Percentiles rank a stretch among this genome's conserved stretches.
Evolutionary conservation across 2,888 invertebrate genomes (phyloP).

Genomic region (Eupithecia pulchellata): DNA sequence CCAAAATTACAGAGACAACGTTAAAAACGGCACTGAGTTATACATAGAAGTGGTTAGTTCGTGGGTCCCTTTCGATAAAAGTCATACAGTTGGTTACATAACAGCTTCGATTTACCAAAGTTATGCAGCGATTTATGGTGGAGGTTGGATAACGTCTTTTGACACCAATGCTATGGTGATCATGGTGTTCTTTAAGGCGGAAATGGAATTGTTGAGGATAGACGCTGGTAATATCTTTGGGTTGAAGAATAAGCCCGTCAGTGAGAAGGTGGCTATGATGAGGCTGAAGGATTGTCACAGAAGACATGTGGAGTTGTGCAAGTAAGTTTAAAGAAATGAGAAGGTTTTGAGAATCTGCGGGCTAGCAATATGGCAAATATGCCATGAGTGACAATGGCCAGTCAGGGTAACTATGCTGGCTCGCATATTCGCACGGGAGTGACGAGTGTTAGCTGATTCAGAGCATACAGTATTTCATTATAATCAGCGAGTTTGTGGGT

Average conservation of each 20-base stretch:
- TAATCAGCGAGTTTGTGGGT: too few relatives aligned
- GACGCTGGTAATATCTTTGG: conserved; percentile 68
- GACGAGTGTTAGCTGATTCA: too few relatives aligned
- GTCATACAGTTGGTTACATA: conserved; percentile 59
- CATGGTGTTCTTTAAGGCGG: conserved; percentile 75
- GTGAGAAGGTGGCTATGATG: conserved; percentile 45
- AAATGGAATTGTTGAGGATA: conserved; percentile 65
- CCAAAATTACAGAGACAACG: conserved; percentile 58
- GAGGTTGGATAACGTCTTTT: conserved; percentile 77
- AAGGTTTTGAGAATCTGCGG: too few relatives aligned
- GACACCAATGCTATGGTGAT: conserved; percentile 74
- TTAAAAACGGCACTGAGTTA: conserved; percentile 61
- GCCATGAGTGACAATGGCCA: too few relatives aligned
- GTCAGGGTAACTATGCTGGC: too few relatives aligned
- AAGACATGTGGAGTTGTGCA: conserved; percentile 65
- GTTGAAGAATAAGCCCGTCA: conserved; percentile 38
- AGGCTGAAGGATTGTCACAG: conserved; percentile 65
- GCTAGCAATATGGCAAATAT: too few relatives aligned
- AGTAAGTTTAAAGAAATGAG: conserved; percentile 66
- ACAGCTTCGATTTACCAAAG: conserved; percentile 64
- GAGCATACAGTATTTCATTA: too few relatives aligned
- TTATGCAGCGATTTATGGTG: conserved; percentile 71
- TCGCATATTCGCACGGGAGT: too few relatives aligned
- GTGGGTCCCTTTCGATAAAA: conserved; percentile 77
- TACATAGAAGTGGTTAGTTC: conserved; percentile 74